Base-by-base conservation (phyloP, 2,888 invertebrate genomes). In the Pseudococcus viburni region DNA sequence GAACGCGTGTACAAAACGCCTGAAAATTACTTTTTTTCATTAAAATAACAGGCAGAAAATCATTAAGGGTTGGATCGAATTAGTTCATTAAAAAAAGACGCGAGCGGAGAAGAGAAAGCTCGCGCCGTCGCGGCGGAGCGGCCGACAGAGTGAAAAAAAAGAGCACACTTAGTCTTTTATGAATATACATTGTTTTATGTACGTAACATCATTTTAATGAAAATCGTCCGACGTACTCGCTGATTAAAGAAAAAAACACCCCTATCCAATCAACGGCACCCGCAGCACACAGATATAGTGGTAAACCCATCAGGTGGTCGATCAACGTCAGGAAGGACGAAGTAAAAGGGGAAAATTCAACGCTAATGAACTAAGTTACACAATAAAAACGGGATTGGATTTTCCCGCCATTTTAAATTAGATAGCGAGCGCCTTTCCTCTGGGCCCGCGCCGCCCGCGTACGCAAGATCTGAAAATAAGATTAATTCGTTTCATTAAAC, bases 311-410 rank as follows among this genome's bases (percentile, higher is more conserved):
- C 86, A 86, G 86, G 86, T 86, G 86, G 86, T 86, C 86, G 86
- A 86, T 86, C 86, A 64, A 86, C 86, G 86, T 86, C 86, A 86
- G 86, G 68, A 64, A 33, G 86, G 86, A 86, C 64, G 86, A 86
- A 86, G 86, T 64, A 86, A 22, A 59, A 86, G 64, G 86, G 86
- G 86, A 86, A 86, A 86, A 86, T 86, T 86, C 86, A 86, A 86
- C 86, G 86, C 86, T 86, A 86, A 86, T 86, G 86, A 86, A 86
- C 86, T 86, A 86, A 86, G 86, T 86, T 86, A 64, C 86, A 86
- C 86, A 86, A 86, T 86, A 86, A 86, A 86, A 86, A 86, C 86
- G 86, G 86, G 86, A 86, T 86, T 86, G 86, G 86, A 86, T 86
- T 86, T 86, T 64, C 86, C 86, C 86, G 86, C 86, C 86, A 64